Evolutionary conservation across 1,140 invertebrate genomes (phyloP), one percentile per base, ranked within the genome.

Genomic region (Uloborus diversus): DNA sequence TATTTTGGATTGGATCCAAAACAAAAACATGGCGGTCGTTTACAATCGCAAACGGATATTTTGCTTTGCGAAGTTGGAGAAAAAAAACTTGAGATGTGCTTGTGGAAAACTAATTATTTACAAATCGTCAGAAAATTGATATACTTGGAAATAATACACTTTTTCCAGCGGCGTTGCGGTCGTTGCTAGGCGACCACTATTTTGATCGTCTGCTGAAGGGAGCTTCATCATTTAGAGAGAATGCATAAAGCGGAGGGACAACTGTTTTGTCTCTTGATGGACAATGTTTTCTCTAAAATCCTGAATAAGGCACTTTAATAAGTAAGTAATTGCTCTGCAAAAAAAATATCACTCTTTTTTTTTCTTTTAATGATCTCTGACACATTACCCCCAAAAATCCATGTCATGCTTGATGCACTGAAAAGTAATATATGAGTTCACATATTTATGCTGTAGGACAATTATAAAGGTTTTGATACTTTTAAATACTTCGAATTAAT

Each of bases 1-100:
- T 53, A 33, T 69, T 69, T 69, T 69, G 66, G 66, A 69, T 69
- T 56, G 7, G 27, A 23, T 69, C 66, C 66, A 69, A 56, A 47
- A 49, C 42, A 66, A 49, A 66, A 49, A 66, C 37, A 66, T 30
- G 42, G 23, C n/a, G 35, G 37, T 53, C 35, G 33, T 35, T 25
- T 25, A 20, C 11, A 25, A 64, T 35, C 30, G 61, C 61, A 64
- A 42, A 42, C 9, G 30, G 32, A 35, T 64, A 64, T 64, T 64
- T 51, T 47, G 30, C n/a, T 56, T 28, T 56, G 49, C 51, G 37
- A n/a, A 23, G 51, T 20, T 53, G 25, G 25, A 7, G 51, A 53
- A 20, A 23, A 53, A 53, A 53, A 53, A 20, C 51, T 53, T 23
- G 51, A 20, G n/a, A 23, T 9, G 25, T 53, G n/a, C 20, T 2